A percentile compares a stretch with the other conserved stretches of the same genome.
phyloP scores from a whole-genome alignment of 2,797 vertebrate species.

The Thaleichthys pacificus region DNA sequence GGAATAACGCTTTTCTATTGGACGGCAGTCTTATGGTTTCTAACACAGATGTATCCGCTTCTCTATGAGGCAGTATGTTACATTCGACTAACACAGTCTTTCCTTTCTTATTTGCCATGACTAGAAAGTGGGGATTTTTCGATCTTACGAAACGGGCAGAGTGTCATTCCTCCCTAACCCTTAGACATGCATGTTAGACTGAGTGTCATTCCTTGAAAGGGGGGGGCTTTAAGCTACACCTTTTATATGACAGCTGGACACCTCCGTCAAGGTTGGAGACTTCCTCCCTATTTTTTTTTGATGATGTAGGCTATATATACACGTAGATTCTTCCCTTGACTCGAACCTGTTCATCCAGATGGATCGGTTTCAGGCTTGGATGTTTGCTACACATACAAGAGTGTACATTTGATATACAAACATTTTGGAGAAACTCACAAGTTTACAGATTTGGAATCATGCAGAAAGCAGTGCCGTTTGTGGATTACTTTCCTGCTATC shows the following conservation, averaged over 20 bases:
- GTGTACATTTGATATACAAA: background rate
- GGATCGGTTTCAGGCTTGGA: background rate
- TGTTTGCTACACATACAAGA: background rate
- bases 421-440: background rate
- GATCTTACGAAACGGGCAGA: background rate
- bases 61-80: background rate
- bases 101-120: background rate
- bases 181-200: background rate
- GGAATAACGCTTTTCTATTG: no score
- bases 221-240: background rate
- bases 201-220: background rate
- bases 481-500: constrained; percentile 2
- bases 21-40: no score
- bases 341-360: background rate
- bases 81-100: background rate
- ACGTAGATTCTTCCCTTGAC: background rate
- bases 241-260: background rate
- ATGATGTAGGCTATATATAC: no score
- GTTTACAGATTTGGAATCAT: background rate
- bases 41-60: no score
- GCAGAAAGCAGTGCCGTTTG: background rate
- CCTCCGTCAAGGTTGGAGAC: background rate
- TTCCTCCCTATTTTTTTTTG: no score
- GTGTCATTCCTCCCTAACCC: background rate
- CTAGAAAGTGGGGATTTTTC: background rate